A percentile compares a stretch with the other conserved stretches of the same genome.
phyloP scores from a whole-genome alignment of 2,888 invertebrate genomes.

The Ophioninae sp. region DNA sequence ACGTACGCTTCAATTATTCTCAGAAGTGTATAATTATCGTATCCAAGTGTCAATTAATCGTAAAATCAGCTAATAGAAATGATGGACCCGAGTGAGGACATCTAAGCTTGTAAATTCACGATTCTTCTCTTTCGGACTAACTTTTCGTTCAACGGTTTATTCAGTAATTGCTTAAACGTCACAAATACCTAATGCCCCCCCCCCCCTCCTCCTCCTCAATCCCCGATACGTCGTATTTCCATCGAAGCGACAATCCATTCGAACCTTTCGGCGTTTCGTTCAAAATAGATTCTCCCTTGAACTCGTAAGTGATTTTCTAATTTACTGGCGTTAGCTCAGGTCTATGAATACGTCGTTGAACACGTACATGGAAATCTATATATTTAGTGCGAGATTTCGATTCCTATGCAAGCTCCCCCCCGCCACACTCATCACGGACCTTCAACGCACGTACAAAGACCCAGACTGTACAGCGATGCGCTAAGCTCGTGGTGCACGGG shows the following conservation, averaged over 20 bases:
- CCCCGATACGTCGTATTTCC: background rate
- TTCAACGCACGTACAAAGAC: background rate
- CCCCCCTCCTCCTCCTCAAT: too few relatives aligned
- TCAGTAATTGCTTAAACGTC: too few relatives aligned
- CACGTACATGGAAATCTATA: background rate
- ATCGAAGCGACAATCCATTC: background rate
- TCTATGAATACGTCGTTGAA: background rate
- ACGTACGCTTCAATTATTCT: background rate
- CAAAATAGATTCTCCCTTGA: background rate
- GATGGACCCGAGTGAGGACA: too few relatives aligned
- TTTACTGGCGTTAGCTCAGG: background rate
- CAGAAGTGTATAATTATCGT: background rate
- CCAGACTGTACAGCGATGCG: background rate
- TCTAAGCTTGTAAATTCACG: too few relatives aligned
- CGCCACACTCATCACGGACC: background rate
- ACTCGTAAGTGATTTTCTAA: background rate
- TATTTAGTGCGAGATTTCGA: background rate
- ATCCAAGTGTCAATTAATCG: background rate
- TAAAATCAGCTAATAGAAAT: background rate
- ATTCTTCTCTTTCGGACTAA: too few relatives aligned
- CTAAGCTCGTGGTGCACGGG: constrained; percentile 18
- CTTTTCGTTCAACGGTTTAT: background rate
- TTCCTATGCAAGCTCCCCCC: constrained; percentile 33
- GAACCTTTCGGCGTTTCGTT: background rate
- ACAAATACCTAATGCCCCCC: too few relatives aligned